phyloP scores from a whole-genome alignment of 1,140 invertebrate genomes.

The Bombus picipes region DNA sequence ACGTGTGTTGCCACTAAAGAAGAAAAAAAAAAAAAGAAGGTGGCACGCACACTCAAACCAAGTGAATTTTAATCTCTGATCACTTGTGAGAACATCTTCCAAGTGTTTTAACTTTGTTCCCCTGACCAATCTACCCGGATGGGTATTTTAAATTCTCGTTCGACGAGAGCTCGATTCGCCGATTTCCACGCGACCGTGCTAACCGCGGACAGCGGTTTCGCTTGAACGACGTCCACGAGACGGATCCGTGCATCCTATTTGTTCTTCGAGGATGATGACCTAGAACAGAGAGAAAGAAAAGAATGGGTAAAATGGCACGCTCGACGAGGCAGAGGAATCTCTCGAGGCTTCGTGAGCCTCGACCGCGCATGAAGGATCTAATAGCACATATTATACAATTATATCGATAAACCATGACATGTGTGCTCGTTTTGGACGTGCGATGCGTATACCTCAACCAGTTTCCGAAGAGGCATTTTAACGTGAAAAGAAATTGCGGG shows the following conservation, averaged over 20 bases:
- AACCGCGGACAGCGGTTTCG: neutral
- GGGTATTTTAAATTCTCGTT: conserved; percentile 7
- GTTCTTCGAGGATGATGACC: neutral
- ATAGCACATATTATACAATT: conserved; percentile 46
- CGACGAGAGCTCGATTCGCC: neutral
- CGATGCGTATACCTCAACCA: conserved; percentile 54
- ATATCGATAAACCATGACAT: conserved; percentile 57
- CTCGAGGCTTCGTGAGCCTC: conserved; percentile 13
- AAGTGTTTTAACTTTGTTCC: neutral
- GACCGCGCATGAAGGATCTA: conserved; percentile 24
- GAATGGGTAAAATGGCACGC: conserved; percentile 27
- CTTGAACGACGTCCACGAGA: neutral
- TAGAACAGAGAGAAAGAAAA: neutral
- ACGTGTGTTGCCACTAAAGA: neutral
- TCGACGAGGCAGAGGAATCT: conserved; percentile 47
- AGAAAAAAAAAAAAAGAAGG: neutral
- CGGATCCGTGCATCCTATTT: neutral
- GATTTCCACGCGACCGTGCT: neutral
- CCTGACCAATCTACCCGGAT: neutral
- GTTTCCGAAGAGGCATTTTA: conserved; percentile 26
- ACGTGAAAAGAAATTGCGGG: neutral
- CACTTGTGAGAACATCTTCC: neutral
- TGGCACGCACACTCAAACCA: neutral
- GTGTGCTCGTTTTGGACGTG: conserved; percentile 58
- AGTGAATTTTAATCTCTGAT: neutral